Percentiles rank a stretch among this genome's conserved stretches.
These are phyloP conservation scores for Phalloptychus januarius DNA, from an alignment of 2,797 vertebrate species.

Conservation along the genomic window DNA sequence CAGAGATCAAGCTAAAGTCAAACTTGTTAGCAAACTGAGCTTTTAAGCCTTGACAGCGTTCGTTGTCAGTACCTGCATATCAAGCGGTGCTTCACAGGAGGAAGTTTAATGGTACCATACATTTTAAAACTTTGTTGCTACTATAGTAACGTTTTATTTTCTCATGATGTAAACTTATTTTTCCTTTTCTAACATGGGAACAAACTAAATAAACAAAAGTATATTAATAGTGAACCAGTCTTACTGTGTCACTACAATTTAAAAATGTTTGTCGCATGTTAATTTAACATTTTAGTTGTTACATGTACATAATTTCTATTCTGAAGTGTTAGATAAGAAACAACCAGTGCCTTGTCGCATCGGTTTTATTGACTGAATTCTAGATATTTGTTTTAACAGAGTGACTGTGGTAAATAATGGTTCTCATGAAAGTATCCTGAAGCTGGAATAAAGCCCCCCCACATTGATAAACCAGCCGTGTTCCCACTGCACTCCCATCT, in stretches of 20 bases:
- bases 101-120: too few species aligned
- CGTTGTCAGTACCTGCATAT: not conserved
- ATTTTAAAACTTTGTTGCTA: not conserved
- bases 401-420: not conserved
- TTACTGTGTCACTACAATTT: not conserved
- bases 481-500: conserved; percentile 76
- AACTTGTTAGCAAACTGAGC: not conserved
- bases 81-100: not conserved
- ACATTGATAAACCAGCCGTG: conserved; percentile 38
- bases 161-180: not conserved
- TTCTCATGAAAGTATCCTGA: conserved; percentile 6
- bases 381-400: not conserved
- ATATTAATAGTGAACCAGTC: not conserved
- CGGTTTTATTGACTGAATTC: not conserved
- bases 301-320: not conserved
- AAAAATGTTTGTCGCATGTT: not conserved
- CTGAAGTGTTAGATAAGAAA: not conserved
- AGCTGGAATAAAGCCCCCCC: conserved; percentile 22
- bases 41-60: not conserved
- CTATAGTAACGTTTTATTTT: not conserved
- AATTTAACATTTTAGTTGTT: not conserved
- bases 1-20: not conserved
- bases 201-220: not conserved
- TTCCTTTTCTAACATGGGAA: not conserved
- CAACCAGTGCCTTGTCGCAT: not conserved